Evolutionary conservation across 1,140 invertebrate species (phyloP).

Genomic region (Drosophila melanica): DNA sequence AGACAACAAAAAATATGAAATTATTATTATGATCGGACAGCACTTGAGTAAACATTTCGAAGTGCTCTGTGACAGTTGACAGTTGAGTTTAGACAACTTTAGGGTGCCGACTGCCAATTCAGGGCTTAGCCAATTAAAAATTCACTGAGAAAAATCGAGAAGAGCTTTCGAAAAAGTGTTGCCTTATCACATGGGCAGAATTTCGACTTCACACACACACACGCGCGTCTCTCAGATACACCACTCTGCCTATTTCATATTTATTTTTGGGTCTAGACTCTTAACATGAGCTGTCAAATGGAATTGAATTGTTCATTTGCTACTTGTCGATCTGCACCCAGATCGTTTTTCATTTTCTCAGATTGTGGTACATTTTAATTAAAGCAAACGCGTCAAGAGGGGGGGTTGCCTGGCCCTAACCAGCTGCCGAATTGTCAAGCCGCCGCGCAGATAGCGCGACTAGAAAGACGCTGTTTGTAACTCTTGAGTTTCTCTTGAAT

Average conservation of each 20-base stretch:
- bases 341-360: conserved; percentile 10
- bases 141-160: conserved; percentile 17
- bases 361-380: conserved; percentile 52
- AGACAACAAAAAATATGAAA: conserved; percentile 2
- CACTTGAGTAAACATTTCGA: conserved; percentile 42
- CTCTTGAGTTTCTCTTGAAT: not conserved
- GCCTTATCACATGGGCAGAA: conserved; percentile 29
- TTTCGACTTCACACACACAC: conserved; percentile 14
- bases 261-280: conserved; percentile 20
- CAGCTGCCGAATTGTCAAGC: not conserved
- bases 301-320: conserved; percentile 36
- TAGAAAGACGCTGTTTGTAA: conserved; percentile 1
- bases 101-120: not conserved
- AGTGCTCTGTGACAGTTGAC: conserved; percentile 11
- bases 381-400: conserved; percentile 21
- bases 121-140: conserved; percentile 49
- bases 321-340: conserved; percentile 24
- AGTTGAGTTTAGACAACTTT: not conserved
- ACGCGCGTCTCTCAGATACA: conserved; percentile 22
- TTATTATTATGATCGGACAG: conserved; percentile 15
- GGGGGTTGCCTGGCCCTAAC: not conserved
- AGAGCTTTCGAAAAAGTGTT: conserved; percentile 5
- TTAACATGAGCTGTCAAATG: conserved; percentile 41
- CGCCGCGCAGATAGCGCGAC: conserved; percentile 17
- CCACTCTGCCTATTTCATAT: conserved; percentile 31